Evolutionary conservation across 2,113 vertebrate species (phyloP), one percentile per base, ranked within the genome.

Genomic region (Fulmarus glacialis): DNA sequence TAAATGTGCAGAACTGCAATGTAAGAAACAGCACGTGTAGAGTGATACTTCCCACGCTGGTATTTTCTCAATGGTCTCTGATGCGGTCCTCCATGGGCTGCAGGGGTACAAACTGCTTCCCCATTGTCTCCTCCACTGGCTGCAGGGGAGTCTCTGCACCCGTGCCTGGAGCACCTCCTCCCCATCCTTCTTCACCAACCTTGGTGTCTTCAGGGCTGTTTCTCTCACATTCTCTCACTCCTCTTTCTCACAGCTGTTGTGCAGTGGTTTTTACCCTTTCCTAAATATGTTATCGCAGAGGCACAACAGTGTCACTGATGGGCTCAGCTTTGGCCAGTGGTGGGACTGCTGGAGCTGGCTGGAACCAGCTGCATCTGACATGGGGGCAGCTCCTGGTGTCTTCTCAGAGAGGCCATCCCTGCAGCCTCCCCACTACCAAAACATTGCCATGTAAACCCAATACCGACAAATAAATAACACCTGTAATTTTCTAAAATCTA

Each of bases 301-400:
- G 15, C 13, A 38, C 10, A 29, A n/a, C 0, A 1, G 17, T 4
- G 3, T 67, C 0, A 0, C 21, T 74, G 20, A 5, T 58, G 21
- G 11, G 8, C 12, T 91, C 13, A n/a, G 6, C 30, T 62, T 86
- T 45, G 34, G 42, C 5, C 14, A 27, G 21, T 7, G 15, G 1
- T 47, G 32, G 4, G 11, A 58, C 21, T 2, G 1, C n/a, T 5
- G 43, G 43, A 78, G 30, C 11, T 6, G 3, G 6, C 2, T 67
- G 60, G 47, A 85, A 59, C 24, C 29, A n/a, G 15, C 36, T 71
- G 27, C 1, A 1, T 42, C 50, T 74, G n/a, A 60, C 4, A 24
- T 8, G 17, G 22, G 6, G 14, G 6, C 17, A 43, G 1, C 5
- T 74, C 21, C 43, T n/a, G 6, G 5, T 7, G 4, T 62, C n/a